Conservation (phyloP, 2,113 vertebrate genomes). For the Osmerus eperlanus region DNA sequence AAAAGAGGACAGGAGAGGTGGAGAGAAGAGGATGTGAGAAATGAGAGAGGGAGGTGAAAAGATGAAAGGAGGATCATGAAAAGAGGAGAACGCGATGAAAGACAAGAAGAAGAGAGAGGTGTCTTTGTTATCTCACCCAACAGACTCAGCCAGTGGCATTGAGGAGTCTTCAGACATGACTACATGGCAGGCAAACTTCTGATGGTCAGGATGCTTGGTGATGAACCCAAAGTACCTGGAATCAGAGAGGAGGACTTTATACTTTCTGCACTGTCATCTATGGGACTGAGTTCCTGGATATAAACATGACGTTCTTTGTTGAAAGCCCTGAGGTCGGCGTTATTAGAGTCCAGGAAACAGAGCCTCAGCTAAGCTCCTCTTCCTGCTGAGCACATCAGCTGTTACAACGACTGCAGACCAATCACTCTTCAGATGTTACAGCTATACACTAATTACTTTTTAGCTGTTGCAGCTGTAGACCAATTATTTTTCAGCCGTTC, state of each 20-base stretch:
- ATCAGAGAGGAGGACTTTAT: background rate
- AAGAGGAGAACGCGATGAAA: background rate
- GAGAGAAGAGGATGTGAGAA: too few species aligned
- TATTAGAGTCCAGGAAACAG: too few species aligned
- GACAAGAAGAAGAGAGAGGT: background rate
- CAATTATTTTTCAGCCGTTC: background rate
- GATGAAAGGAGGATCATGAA: background rate
- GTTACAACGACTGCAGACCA: too few species aligned
- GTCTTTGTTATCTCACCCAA: conserved; percentile 74
- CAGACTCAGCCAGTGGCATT: conserved; percentile 82
- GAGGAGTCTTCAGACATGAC: conserved; percentile 88
- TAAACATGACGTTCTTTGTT: too few species aligned
- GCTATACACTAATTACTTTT: background rate
- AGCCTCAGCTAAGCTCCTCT: too few species aligned
- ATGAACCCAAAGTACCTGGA: conserved; percentile 93
- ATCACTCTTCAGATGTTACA: background rate
- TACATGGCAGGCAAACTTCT: conserved; percentile 94
- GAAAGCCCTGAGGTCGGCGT: too few species aligned
- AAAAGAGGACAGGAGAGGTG: too few species aligned
- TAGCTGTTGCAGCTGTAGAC: background rate
- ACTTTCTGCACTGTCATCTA: background rate
- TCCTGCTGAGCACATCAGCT: too few species aligned
- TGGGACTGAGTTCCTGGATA: background rate
- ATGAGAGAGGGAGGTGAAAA: too few species aligned
- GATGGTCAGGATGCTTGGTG: conserved; percentile 90